A percentile compares a stretch with the other conserved stretches of the same genome.
These are phyloP conservation scores for Tipula vernalis DNA, from an alignment of 2,888 invertebrate species.

Conservation along the genomic window DNA sequence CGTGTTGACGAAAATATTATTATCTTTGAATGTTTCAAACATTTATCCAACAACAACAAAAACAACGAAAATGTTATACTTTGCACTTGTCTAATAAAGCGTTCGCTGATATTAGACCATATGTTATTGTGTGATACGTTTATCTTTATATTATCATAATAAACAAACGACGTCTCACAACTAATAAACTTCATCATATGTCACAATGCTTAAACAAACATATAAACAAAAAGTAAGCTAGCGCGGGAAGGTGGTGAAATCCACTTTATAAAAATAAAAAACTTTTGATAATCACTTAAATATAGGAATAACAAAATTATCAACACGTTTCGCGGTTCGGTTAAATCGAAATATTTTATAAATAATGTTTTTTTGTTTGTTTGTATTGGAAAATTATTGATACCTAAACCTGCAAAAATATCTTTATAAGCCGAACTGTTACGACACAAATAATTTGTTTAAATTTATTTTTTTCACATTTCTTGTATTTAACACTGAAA, in stretches of 20 bases:
- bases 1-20: neutral
- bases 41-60: neutral
- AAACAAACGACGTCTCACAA: neutral
- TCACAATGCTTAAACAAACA: conserved; percentile 6
- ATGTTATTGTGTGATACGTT: neutral
- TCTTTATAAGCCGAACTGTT: no score
- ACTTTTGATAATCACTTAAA: neutral
- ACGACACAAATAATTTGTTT: no score
- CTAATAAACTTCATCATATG: conserved; percentile 10
- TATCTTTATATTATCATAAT: neutral
- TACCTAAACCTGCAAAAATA: neutral
- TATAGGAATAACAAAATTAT: neutral
- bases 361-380: no score
- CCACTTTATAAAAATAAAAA: neutral
- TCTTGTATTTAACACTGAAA: no score
- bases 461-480: no score
- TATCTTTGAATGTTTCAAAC: neutral
- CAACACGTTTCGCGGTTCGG: neutral
- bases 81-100: neutral
- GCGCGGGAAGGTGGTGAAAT: neutral
- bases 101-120: neutral
- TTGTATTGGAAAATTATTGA: neutral
- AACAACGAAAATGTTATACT: neutral
- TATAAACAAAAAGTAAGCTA: neutral
- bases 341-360: neutral